Conservation (phyloP, 2,797 vertebrate genomes). For the Epinephelus awoara region DNA sequence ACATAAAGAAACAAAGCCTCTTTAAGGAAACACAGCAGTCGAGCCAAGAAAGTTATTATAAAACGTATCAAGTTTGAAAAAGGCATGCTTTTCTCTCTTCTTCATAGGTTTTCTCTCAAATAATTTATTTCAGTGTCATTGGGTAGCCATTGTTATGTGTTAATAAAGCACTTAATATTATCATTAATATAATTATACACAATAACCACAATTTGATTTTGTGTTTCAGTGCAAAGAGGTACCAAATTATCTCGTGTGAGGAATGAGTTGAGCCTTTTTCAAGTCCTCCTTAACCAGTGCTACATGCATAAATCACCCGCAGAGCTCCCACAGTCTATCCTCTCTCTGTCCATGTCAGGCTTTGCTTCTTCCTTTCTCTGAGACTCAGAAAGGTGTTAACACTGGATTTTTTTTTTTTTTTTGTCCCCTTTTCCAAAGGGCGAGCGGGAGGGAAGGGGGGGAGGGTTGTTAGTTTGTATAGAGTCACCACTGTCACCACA, state of each 20-base stretch:
- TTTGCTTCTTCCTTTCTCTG: slow-evolving; percentile 89
- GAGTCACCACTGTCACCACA: slow-evolving; percentile 86
- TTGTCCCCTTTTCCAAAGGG: slow-evolving; percentile 66
- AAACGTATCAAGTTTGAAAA: slow-evolving; percentile 87
- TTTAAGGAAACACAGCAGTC: slow-evolving; percentile 83
- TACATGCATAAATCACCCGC: slow-evolving; percentile 77
- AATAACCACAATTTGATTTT: slow-evolving; percentile 78
- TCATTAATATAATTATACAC: slow-evolving; percentile 74
- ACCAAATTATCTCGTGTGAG: slow-evolving; percentile 76
- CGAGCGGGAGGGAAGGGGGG: not conserved
- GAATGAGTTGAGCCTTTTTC: slow-evolving; percentile 81
- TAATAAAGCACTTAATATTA: slow-evolving; percentile 81
- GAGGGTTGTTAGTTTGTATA: slow-evolving; percentile 76
- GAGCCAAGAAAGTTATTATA: slow-evolving; percentile 81
- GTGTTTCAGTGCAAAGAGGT: slow-evolving; percentile 85
- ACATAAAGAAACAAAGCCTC: slow-evolving; percentile 89
- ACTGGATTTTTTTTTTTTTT: slow-evolving; percentile 59
- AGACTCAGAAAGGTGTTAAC: slow-evolving; percentile 83
- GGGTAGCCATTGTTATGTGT: slow-evolving; percentile 78
- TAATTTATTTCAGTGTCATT: slow-evolving; percentile 66
- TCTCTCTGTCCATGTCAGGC: slow-evolving; percentile 84
- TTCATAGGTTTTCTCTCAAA: slow-evolving; percentile 57
- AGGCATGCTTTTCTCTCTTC: slow-evolving; percentile 81
- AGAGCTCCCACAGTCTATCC: slow-evolving; percentile 73
- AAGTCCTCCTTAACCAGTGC: slow-evolving; percentile 79